These are phyloP conservation scores for Lissocephala sabroskyi DNA, from an alignment of 2,888 invertebrate species.

Conservation along the genomic window DNA sequence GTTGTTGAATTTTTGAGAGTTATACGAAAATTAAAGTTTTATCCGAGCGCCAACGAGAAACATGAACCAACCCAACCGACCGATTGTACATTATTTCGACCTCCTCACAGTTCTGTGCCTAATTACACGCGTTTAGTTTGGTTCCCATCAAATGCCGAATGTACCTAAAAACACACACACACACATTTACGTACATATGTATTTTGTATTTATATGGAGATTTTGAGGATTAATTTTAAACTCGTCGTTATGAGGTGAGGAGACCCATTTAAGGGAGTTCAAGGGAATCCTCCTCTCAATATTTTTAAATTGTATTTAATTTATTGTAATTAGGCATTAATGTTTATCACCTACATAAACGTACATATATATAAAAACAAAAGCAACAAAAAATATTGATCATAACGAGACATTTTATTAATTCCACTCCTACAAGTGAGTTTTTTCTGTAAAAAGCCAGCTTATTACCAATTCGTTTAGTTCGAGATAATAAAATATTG, in stretches of 20 bases:
- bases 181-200: not conserved
- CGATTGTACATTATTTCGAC: no score
- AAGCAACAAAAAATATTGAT: not conserved
- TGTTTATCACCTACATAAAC: not conserved
- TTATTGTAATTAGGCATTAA: conserved; percentile 51
- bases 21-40: not conserved
- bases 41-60: no score
- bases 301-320: conserved; percentile 25
- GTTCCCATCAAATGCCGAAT: conserved; percentile 3
- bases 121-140: no score
- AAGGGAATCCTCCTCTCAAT: no score
- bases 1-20: conserved; percentile 42
- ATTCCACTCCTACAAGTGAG: conserved; percentile 22
- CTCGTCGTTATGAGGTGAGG: conserved; percentile 9
- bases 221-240: conserved; percentile 23
- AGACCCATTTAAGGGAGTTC: conserved; percentile 17
- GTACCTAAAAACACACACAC: conserved; percentile 2
- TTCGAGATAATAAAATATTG: conserved; percentile 47
- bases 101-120: no score
- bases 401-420: conserved; percentile 14
- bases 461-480: conserved; percentile 50
- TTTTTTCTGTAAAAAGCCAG: conserved; percentile 50
- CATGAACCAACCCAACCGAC: no score
- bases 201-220: conserved; percentile 30
- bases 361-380: no score